Evolutionary conservation across 2,888 invertebrate genomes (phyloP).

Genomic region (Spicauda simplicius): DNA sequence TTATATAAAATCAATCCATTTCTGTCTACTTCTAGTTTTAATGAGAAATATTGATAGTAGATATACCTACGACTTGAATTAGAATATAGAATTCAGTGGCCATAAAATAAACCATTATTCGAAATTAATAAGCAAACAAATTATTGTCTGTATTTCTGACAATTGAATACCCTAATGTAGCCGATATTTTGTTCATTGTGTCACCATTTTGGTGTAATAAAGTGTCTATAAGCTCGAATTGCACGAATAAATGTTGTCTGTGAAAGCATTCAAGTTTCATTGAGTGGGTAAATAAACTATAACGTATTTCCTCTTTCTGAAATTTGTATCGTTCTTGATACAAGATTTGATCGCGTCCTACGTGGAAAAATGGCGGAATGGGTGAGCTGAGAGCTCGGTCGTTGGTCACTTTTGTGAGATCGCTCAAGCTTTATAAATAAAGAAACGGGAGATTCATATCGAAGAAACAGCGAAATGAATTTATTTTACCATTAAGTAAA

Average conservation of each 20-base stretch:
- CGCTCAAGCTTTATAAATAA: not conserved
- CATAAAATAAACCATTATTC: too few species aligned
- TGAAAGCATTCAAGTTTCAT: slow-evolving; percentile 47
- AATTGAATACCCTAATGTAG: not conserved
- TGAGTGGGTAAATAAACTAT: slow-evolving; percentile 57
- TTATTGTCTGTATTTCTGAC: too few species aligned
- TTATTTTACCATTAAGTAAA: too few species aligned
- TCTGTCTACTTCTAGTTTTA: too few species aligned
- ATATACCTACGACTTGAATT: too few species aligned
- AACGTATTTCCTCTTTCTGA: slow-evolving; percentile 52
- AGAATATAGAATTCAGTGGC: too few species aligned
- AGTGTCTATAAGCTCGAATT: slow-evolving; percentile 9
- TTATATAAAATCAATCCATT: too few species aligned
- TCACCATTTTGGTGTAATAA: not conserved
- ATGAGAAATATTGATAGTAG: too few species aligned
- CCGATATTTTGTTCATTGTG: not conserved
- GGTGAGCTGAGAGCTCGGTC: not conserved
- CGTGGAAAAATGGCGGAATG: slow-evolving; percentile 53
- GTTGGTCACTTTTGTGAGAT: not conserved
- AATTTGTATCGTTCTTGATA: slow-evolving; percentile 58
- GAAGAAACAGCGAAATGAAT: not conserved
- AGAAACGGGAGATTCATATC: not conserved
- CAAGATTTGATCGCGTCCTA: slow-evolving; percentile 60
- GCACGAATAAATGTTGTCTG: slow-evolving; percentile 45
- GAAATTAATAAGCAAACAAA: too few species aligned